Evolutionary conservation across 1,140 invertebrate genomes (phyloP).

Genomic region (Drosophila kurseongensis): DNA sequence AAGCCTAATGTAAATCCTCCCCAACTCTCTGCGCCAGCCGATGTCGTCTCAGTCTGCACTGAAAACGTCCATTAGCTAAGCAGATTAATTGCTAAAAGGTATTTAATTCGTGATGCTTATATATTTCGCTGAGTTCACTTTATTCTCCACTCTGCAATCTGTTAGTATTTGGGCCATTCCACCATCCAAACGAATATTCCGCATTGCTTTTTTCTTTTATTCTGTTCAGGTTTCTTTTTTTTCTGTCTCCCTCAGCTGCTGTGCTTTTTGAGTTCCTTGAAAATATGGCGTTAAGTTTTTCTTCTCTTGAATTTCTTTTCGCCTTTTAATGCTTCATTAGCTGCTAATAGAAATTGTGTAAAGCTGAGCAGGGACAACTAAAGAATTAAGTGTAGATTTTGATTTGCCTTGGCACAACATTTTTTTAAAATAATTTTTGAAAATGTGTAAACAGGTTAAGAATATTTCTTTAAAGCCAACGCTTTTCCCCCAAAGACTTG

Average conservation of each 20-base stretch:
- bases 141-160: conserved; percentile 7
- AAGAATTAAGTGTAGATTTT: conserved; percentile 2
- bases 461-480: not conserved
- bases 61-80: conserved; percentile 82
- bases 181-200: conserved; percentile 52
- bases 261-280: conserved; percentile 69
- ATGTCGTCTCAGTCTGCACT: conserved; percentile 53
- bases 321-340: conserved; percentile 82
- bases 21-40: not conserved
- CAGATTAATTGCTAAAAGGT: conserved; percentile 83
- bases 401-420: conserved; percentile 27
- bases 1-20: conserved; percentile 67
- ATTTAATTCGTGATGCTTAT: conserved; percentile 82
- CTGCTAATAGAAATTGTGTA: conserved; percentile 77
- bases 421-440: not conserved
- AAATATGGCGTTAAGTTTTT: conserved; percentile 73
- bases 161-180: conserved; percentile 3
- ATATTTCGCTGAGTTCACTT: conserved; percentile 61
- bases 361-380: conserved; percentile 25
- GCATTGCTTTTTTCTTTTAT: conserved; percentile 55
- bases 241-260: conserved; percentile 16
- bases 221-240: conserved; percentile 44
- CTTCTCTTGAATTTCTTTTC: conserved; percentile 44
- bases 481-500: not conserved
- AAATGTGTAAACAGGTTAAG: not conserved